Evolutionary conservation across 2,888 invertebrate genomes (phyloP).

Genomic region (Cremastobaeus sp.): DNA sequence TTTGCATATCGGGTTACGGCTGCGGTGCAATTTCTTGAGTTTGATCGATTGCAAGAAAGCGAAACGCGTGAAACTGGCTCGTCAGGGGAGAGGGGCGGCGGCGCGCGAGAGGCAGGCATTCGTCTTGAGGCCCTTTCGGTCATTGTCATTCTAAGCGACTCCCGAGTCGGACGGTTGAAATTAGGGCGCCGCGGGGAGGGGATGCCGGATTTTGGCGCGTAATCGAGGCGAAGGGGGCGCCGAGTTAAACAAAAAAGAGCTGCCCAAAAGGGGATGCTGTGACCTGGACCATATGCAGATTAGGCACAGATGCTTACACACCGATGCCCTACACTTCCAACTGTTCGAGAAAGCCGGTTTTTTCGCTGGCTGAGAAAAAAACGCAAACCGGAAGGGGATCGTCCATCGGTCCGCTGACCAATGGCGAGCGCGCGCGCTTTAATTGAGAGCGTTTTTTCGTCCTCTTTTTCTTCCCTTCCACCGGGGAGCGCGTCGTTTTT

Average conservation of each 20-base stretch:
- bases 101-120: constrained; percentile 33
- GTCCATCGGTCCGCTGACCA: constrained; percentile 56
- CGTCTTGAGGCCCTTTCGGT: constrained; percentile 65
- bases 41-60: constrained; percentile 62
- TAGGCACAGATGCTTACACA: constrained; percentile 75
- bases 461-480: constrained; percentile 45
- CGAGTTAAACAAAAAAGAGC: constrained; percentile 65
- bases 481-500: constrained; percentile 36
- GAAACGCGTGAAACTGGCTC: constrained; percentile 18
- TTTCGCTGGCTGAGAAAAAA: constrained; percentile 57
- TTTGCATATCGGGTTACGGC: constrained; percentile 77
- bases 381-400: constrained; percentile 53
- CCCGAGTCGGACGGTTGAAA: constrained; percentile 74
- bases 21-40: constrained; percentile 63
- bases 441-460: constrained; percentile 45
- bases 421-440: constrained; percentile 45
- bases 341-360: constrained; percentile 73
- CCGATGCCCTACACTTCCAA: constrained; percentile 60
- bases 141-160: constrained; percentile 76
- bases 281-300: constrained; percentile 77
- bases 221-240: constrained; percentile 43
- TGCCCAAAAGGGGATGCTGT: constrained; percentile 65
- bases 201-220: constrained; percentile 25
- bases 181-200: constrained; percentile 66
- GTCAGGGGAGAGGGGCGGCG: constrained; percentile 19